Conservation (phyloP, 37 sponge, comb jelly and placozoan genomes). For the Petrosia ficiformis region DNA sequence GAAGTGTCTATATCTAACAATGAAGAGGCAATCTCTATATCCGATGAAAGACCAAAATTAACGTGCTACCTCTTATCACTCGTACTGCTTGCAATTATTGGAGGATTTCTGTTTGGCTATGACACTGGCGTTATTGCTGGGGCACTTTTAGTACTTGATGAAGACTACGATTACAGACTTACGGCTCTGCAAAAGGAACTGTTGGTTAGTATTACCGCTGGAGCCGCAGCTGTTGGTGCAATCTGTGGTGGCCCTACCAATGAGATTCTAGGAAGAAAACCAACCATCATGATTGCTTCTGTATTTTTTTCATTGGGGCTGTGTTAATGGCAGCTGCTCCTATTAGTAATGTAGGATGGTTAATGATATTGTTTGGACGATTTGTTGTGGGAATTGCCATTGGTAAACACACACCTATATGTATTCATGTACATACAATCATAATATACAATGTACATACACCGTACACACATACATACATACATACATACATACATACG, state of each 20-base stretch:
- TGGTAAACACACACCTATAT: not conserved
- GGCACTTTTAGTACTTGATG: constrained; percentile 24
- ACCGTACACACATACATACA: too few species aligned
- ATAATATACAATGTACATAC: too few species aligned
- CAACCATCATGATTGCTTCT: constrained; percentile 26
- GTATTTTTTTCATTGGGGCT: constrained; percentile 43
- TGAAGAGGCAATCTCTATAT: not conserved
- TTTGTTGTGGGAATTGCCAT: constrained; percentile 40
- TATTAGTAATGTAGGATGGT: not conserved
- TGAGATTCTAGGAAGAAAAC: constrained; percentile 26
- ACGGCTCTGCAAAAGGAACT: constrained; percentile 12
- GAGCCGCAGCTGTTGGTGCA: constrained; percentile 36
- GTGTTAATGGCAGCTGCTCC: constrained; percentile 31
- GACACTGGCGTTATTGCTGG: constrained; percentile 47
- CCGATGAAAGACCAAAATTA: not conserved
- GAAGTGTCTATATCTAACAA: not conserved
- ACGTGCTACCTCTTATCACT: not conserved
- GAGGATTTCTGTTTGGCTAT: constrained; percentile 54
- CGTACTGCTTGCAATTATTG: constrained; percentile 7
- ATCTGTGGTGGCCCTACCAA: constrained; percentile 13
- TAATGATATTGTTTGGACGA: constrained; percentile 24
- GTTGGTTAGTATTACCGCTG: constrained; percentile 33
- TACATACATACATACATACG: too few species aligned
- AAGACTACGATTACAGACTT: constrained; percentile 4
- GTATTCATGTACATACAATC: too few species aligned